A percentile compares a stretch with the other conserved stretches of the same genome.
phyloP scores from a whole-genome alignment of 2,113 vertebrate species.

The Neodon shergylaensis region DNA sequence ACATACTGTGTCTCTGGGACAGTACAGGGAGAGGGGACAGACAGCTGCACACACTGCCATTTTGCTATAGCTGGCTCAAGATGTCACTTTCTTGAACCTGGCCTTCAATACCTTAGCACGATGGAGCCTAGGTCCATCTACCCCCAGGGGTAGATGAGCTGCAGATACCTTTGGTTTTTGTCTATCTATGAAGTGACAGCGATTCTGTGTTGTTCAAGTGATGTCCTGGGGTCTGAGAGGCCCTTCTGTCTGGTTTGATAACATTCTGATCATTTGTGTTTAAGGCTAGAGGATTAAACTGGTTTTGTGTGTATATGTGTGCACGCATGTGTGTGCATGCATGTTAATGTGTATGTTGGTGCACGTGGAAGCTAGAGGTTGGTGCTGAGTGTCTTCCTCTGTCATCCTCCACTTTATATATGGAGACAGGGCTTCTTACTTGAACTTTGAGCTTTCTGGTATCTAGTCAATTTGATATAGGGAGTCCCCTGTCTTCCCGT shows the following conservation, averaged over 20 bases:
- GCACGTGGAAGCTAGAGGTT: not conserved
- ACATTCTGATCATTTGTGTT: not conserved
- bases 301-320: not conserved
- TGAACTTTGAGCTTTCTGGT: not conserved
- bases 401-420: not conserved
- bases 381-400: not conserved
- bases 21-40: not conserved
- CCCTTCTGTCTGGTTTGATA: not conserved
- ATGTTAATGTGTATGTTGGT: too few relatives aligned
- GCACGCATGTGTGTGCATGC: rapidly evolving
- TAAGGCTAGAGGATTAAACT: not conserved
- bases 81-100: not conserved
- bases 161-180: slow-evolving; percentile 1
- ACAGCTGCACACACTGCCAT: not conserved
- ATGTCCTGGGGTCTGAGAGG: not conserved
- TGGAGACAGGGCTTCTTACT: not conserved
- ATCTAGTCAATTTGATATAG: not conserved
- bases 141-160: not conserved
- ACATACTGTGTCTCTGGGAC: not conserved
- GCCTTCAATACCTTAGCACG: not conserved
- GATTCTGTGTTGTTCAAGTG: not conserved
- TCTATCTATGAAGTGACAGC: not conserved
- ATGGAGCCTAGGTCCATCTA: not conserved
- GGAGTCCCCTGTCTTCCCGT: not conserved
- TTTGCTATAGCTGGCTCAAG: not conserved